Evolutionary conservation across 2,797 vertebrate genomes (phyloP).

Genomic region (Hippopotamyrus pictus): DNA sequence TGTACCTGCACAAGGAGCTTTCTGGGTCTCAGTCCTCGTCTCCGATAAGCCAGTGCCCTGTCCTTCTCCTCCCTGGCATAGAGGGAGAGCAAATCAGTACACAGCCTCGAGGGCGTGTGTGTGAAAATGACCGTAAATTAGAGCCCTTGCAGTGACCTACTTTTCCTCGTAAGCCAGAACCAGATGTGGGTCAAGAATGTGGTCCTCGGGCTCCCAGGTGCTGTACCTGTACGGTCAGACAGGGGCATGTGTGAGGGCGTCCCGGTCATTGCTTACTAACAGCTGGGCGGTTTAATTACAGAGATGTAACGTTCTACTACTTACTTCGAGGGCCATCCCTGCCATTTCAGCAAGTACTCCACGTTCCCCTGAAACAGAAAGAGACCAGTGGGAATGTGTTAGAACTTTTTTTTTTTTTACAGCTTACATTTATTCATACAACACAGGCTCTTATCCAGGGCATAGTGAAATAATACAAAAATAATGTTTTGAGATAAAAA

Average conservation of each 20-base stretch:
- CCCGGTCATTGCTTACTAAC: background rate
- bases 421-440: background rate
- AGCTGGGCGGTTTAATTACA: background rate
- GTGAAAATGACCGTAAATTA: background rate
- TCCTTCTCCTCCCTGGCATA: conserved; percentile 81
- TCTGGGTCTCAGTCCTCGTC: conserved; percentile 84
- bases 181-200: conserved; percentile 91
- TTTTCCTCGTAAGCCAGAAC: conserved; percentile 93
- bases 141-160: conserved; percentile 57
- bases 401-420: background rate
- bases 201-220: conserved; percentile 96
- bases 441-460: conserved; percentile 7
- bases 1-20: conserved; percentile 82
- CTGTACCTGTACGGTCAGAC: conserved; percentile 72
- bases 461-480: background rate
- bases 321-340: conserved; percentile 99
- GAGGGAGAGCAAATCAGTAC: conserved; percentile 29
- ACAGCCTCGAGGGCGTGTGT: background rate
- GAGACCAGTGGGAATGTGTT: background rate
- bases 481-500: background rate
- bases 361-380: conserved; percentile 78
- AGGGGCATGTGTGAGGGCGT: background rate
- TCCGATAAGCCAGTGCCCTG: conserved; percentile 75
- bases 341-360: conserved; percentile 97
- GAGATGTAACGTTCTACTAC: conserved; percentile 39